Conservation (phyloP, 92 coral and sea anemone genomes). For the Heteractis magnifica region DNA sequence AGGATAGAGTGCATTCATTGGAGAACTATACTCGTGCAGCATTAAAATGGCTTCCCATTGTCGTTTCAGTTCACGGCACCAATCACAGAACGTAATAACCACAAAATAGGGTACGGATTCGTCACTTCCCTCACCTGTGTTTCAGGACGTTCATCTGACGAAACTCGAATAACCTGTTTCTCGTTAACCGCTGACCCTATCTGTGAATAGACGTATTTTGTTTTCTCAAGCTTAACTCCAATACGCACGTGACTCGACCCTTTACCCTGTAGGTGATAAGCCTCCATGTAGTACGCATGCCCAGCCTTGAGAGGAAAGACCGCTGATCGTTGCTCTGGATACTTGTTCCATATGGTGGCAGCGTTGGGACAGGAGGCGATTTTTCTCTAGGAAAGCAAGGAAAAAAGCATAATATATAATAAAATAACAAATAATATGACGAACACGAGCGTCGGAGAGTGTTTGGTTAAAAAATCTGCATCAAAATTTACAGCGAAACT, state of each 20-base stretch:
- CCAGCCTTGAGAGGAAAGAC: constrained; percentile 58
- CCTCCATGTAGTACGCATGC: constrained; percentile 69
- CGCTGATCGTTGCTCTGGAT: constrained; percentile 69
- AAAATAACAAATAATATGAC: neutral
- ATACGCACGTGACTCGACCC: constrained; percentile 57
- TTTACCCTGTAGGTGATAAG: constrained; percentile 57
- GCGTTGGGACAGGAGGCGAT: constrained; percentile 75
- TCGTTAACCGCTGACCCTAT: constrained; percentile 76
- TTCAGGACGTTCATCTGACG: constrained; percentile 48
- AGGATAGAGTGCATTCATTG: too few species aligned
- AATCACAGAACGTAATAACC: neutral
- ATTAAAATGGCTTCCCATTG: neutral
- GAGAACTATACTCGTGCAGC: neutral
- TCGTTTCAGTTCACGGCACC: neutral
- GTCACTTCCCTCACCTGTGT: constrained; percentile 55
- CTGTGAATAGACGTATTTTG: constrained; percentile 71
- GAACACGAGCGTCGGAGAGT: too few species aligned
- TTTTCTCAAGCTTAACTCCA: constrained; percentile 73
- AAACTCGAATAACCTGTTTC: constrained; percentile 56
- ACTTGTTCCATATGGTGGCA: constrained; percentile 61
- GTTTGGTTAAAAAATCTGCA: too few species aligned
- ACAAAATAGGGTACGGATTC: neutral
- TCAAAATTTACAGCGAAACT: too few species aligned
- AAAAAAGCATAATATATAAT: neutral
- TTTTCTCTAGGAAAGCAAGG: constrained; percentile 41